Base-by-base conservation (phyloP, 2,113 vertebrate species). In the Ornithorhynchus anatinus region DNA sequence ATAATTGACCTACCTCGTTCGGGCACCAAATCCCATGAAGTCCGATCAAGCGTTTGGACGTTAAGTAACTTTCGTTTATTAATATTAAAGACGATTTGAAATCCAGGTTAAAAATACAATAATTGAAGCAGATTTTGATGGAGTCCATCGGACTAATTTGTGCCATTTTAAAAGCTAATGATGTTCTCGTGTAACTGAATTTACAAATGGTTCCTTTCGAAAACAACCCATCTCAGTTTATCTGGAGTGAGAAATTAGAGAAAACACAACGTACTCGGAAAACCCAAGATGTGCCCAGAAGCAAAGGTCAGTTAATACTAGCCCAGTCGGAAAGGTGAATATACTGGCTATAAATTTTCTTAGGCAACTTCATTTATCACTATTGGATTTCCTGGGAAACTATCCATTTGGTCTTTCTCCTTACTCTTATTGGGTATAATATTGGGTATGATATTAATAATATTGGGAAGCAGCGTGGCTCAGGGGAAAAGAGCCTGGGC, bases 81-180 rank as follows among this genome's bases (percentile, higher is more conserved):
- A 58, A 59, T 38, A 67, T 44, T 65, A 67, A 83, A 60, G 59
- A 59, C 36, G 17, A 43, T 42, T 69, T 61, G 68, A 65, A n/a
- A 27, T 43, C 27, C 33, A 68, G 62, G 12, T 52, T n/a, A 56
- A 62, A 75, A 68, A 44, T 47, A 5, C 59, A 82, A 72, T 59
- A 38, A 72, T 72, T 68, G 69, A 69, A 37, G 64, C 43, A 53
- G 8, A 7, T 37, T 73, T 13, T 75, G 47, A 74, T 79, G 72
- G 59, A 75, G 20, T 12, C 31, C 25, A 63, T 78, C 62, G 59
- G 50, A 63, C 22, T 62, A 80, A 67, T 53, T 19, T 73, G 25
- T 59, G 42, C 75, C 9, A 64, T 62, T 69, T 58, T 52, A 81
- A 67, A 72, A 69, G 57, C 20, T 52, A 76, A 76, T 56, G 72